A percentile compares a stretch with the other conserved stretches of the same genome.
Conservation (phyloP, 1,140 invertebrate species). For the Polyergus mexicanus region DNA sequence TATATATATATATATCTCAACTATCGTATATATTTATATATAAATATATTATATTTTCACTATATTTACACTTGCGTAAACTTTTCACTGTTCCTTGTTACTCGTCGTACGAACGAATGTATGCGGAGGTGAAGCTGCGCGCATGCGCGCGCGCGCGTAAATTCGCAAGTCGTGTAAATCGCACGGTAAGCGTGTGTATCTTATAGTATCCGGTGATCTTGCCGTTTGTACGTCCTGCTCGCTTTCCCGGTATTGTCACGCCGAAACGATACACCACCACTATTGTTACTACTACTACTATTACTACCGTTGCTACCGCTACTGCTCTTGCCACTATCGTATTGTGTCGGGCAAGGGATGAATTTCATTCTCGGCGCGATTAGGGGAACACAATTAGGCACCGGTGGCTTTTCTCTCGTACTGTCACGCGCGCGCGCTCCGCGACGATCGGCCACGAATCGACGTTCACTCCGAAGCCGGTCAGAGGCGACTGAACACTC, state of each 20-base stretch:
- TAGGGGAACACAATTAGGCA: not conserved
- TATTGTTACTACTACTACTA: not conserved
- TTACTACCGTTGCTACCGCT: not conserved
- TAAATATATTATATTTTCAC: no score
- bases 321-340: slow-evolving; percentile 59
- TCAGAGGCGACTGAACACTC: no score
- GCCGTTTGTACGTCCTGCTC: slow-evolving; percentile 55
- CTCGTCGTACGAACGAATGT: not conserved
- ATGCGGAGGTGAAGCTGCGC: not conserved
- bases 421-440: slow-evolving; percentile 24
- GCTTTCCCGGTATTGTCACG: slow-evolving; percentile 48
- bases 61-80: no score
- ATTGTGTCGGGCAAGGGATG: slow-evolving; percentile 54
- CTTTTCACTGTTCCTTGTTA: not conserved
- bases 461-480: no score
- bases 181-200: no score
- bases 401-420: slow-evolving; percentile 52
- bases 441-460: not conserved
- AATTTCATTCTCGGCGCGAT: slow-evolving; percentile 74
- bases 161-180: not conserved
- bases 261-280: slow-evolving; percentile 29
- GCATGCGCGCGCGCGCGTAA: not conserved
- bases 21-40: no score
- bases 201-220: slow-evolving; percentile 50
- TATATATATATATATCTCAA: no score